Conservation (phyloP, 2,113 vertebrate genomes). For the Carettochelys insculpta region DNA sequence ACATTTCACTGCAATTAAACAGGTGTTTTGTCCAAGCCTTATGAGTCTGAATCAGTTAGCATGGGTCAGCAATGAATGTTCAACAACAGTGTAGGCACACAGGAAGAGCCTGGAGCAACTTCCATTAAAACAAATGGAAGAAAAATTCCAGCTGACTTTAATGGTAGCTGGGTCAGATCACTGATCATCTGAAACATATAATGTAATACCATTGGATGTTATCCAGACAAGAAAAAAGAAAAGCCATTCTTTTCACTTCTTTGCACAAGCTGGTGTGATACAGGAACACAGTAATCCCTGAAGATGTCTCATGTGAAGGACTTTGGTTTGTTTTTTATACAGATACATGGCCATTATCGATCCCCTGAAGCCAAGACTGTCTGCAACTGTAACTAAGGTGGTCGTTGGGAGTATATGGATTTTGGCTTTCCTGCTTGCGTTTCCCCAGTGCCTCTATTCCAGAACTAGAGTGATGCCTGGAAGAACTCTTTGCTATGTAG, state of each 20-base stretch:
- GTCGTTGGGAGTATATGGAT: slow-evolving; percentile 94
- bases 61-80: not conserved
- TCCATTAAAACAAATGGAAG: not conserved
- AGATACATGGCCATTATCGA: slow-evolving; percentile 99
- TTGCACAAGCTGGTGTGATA: not conserved
- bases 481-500: slow-evolving; percentile 91
- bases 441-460: slow-evolving; percentile 95
- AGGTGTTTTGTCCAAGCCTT: not conserved
- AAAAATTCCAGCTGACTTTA: not conserved
- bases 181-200: not conserved
- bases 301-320: not conserved
- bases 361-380: slow-evolving; percentile 93
- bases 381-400: slow-evolving; percentile 90
- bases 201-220: not conserved
- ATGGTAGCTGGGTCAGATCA: not conserved
- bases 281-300: rapidly evolving
- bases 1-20: not conserved
- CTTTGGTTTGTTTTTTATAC: slow-evolving; percentile 34
- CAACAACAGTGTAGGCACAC: not conserved
- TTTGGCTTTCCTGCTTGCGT: slow-evolving; percentile 91
- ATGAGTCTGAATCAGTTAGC: not conserved
- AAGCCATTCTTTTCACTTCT: not conserved
- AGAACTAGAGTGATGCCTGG: slow-evolving; percentile 83
- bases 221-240: not conserved
- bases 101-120: not conserved